Evolutionary conservation across 2,888 invertebrate species (phyloP).

Genomic region (Spicauda simplicius): DNA sequence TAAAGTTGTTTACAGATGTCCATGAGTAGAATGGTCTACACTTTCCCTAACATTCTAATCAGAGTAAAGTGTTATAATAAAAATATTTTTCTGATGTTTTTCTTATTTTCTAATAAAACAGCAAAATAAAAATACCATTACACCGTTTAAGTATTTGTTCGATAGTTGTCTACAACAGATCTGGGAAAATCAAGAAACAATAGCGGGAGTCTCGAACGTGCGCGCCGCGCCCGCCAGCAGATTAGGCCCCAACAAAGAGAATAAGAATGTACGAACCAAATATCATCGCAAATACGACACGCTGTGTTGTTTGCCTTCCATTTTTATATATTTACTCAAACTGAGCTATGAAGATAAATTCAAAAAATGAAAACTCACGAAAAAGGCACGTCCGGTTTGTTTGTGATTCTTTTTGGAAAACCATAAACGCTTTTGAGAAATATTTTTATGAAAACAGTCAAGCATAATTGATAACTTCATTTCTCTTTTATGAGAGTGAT

Average conservation of each 20-base stretch:
- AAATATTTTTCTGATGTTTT: too few species aligned
- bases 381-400: conserved; percentile 61
- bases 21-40: too few species aligned
- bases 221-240: conserved; percentile 64
- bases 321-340: conserved; percentile 66
- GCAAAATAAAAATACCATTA: conserved; percentile 27
- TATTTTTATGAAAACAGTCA: background rate
- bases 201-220: conserved; percentile 70
- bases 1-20: too few species aligned
- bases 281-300: conserved; percentile 73
- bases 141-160: conserved; percentile 27
- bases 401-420: conserved; percentile 35
- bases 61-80: too few species aligned
- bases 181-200: conserved; percentile 73
- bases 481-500: too few species aligned
- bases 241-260: conserved; percentile 74
- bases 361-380: conserved; percentile 64
- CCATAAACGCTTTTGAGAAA: background rate
- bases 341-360: conserved; percentile 55
- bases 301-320: conserved; percentile 73
- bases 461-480: too few species aligned
- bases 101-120: background rate
- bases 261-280: conserved; percentile 70
- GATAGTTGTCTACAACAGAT: conserved; percentile 41
- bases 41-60: too few species aligned